A percentile compares a stretch with the other conserved stretches of the same genome.
phyloP scores from a whole-genome alignment of 2,888 invertebrate genomes.

The Suillia variegata region DNA sequence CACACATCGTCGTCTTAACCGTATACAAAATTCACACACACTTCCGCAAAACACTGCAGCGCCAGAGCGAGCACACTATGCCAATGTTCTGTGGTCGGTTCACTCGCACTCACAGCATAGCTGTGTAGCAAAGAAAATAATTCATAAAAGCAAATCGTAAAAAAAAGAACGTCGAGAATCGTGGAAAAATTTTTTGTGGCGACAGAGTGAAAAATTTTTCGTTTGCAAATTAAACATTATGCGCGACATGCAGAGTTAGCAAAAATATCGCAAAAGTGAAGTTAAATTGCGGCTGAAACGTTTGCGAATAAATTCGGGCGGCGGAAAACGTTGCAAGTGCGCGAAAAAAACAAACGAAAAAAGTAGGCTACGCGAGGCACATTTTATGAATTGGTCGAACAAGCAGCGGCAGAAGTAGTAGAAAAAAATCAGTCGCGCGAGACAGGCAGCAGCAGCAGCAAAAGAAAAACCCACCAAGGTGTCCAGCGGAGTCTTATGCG shows the following conservation, averaged over 20 bases:
- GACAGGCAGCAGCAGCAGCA: not conserved
- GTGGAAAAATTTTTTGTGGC: constrained; percentile 47
- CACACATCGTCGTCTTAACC: not conserved
- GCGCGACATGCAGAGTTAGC: constrained; percentile 50
- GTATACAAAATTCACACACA: not conserved
- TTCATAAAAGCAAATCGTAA: constrained; percentile 24
- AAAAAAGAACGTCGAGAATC: constrained; percentile 44
- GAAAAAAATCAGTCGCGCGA: too few relatives aligned
- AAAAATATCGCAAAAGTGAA: constrained; percentile 44
- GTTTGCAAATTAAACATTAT: constrained; percentile 52
- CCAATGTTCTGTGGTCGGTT: constrained; percentile 37
- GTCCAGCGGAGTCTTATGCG: constrained; percentile 27
- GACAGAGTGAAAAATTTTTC: constrained; percentile 44
- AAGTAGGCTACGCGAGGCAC: too few relatives aligned
- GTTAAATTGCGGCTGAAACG: constrained; percentile 30
- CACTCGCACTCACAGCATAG: constrained; percentile 35
- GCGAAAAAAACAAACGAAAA: too few relatives aligned
- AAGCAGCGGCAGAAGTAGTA: not conserved
- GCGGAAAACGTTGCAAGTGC: constrained; percentile 41
- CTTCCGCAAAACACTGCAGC: not conserved
- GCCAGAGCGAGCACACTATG: constrained; percentile 6
- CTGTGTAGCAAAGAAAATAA: constrained; percentile 8
- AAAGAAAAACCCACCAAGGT: constrained; percentile 8
- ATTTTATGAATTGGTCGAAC: constrained; percentile 20
- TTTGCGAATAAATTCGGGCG: constrained; percentile 40